Conservation (phyloP, 1,140 invertebrate genomes). For the Scaptomyza pallida region DNA sequence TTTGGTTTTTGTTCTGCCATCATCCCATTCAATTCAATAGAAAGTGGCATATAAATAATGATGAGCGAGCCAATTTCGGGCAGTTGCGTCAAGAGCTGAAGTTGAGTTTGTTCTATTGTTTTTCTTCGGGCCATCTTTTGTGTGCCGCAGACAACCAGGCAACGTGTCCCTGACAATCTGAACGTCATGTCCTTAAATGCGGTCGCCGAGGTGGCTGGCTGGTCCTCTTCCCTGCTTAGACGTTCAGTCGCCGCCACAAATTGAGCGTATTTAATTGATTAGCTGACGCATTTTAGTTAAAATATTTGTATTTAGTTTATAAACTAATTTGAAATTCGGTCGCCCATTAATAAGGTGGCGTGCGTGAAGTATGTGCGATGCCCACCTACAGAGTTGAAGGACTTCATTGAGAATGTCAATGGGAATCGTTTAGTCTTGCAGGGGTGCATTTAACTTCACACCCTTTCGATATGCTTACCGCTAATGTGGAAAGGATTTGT, state of each 20-base stretch:
- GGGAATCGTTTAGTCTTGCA: neutral
- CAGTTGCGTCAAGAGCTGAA: slow-evolving; percentile 69
- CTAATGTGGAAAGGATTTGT: neutral
- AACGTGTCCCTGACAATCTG: slow-evolving; percentile 28
- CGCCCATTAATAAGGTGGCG: slow-evolving; percentile 43
- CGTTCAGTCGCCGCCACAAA: slow-evolving; percentile 66
- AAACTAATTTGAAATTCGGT: slow-evolving; percentile 61
- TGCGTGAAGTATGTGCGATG: slow-evolving; percentile 51
- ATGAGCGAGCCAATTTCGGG: slow-evolving; percentile 77
- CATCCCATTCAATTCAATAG: slow-evolving; percentile 59
- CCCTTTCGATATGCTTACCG: slow-evolving; percentile 15
- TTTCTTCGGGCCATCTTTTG: slow-evolving; percentile 41
- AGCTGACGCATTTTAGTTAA: slow-evolving; percentile 66
- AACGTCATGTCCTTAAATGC: slow-evolving; percentile 53
- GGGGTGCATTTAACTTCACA: neutral
- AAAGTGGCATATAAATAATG: slow-evolving; percentile 79
- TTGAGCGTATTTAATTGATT: slow-evolving; percentile 76
- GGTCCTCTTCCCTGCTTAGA: slow-evolving; percentile 40
- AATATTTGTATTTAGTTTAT: slow-evolving; percentile 76
- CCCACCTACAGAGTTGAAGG: slow-evolving; percentile 24
- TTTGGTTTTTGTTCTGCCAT: slow-evolving; percentile 28
- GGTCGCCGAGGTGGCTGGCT: slow-evolving; percentile 70
- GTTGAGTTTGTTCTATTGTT: slow-evolving; percentile 50
- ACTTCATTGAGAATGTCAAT: slow-evolving; percentile 47
- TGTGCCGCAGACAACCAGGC: slow-evolving; percentile 44